Base-by-base conservation (phyloP, 2,797 vertebrate species). In the Liasis olivaceus region DNA sequence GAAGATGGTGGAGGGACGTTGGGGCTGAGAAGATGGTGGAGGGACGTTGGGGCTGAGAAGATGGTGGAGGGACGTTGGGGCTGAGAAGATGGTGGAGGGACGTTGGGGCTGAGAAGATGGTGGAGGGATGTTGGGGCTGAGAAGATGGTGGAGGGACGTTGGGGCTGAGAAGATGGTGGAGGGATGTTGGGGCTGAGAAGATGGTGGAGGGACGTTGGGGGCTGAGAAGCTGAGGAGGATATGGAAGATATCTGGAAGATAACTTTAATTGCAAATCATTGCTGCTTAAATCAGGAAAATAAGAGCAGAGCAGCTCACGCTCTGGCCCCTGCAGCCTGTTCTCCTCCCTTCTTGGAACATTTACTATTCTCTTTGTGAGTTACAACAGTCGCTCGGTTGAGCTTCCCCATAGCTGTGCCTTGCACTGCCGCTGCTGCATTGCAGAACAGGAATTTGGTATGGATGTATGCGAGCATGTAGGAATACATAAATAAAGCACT, bases 311-410 rank as follows among this genome's bases (percentile, higher is more conserved):
- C 62, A 31, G 22, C 0, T 26, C 66, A 42, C 8, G 54, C 90
- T 56, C 85, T 64, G 56, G 66, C 66, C n/a, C 58, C 20, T 6
- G 24, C 8, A 31, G 24, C 58, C 17, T 6, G 1, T 12, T 22
- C 66, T 24, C 47, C 6, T 62, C 22, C 64, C 59, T 31, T 51
- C 28, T 85, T 36, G 54, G 87, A 84, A 47, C 26, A 91, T 91
- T 89, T 88, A 31, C 72, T 36, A 54, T 85, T 66, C 62, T n/a
- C 60, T 89, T 88, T 90, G 77, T 87, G 86, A 93, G 51, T 90
- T 85, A 90, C 9, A 85, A 28, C 2, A 5, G 56, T 64, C 47
- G 66, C 24, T 81, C 14, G 28, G 89, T 7, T 58, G 11, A 58
- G 47, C 59, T 85, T 66, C n/a, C 47, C 86, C 72, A 85, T 51